Conservation (phyloP, 2,113 vertebrate species). For the Zapornia atra region DNA sequence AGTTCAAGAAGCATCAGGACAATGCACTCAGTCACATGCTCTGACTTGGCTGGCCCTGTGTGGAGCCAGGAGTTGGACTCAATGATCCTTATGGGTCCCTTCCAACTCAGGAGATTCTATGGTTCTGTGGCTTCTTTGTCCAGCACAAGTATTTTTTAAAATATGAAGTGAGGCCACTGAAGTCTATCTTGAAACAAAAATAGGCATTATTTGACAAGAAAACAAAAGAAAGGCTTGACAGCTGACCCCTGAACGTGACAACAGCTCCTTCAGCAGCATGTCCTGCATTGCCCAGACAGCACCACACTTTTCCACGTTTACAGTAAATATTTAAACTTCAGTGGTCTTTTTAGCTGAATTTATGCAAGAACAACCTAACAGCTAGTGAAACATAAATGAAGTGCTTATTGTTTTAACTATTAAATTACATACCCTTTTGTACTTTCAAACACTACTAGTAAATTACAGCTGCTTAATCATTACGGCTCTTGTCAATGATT, state of each 20-base stretch:
- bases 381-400: slow-evolving; percentile 17
- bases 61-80: too few relatives aligned
- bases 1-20: too few relatives aligned
- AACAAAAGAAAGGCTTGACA: background rate
- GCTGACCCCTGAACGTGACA: background rate
- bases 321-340: background rate
- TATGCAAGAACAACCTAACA: background rate
- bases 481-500: slow-evolving; percentile 25
- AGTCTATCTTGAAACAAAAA: background rate
- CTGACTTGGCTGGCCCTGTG: too few relatives aligned
- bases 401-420: slow-evolving; percentile 16
- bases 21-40: too few relatives aligned
- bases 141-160: background rate
- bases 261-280: background rate
- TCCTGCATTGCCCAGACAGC: background rate
- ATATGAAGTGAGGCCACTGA: background rate
- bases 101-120: too few relatives aligned
- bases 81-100: too few relatives aligned
- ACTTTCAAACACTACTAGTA: slow-evolving; percentile 14
- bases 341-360: background rate
- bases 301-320: background rate
- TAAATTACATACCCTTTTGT: slow-evolving; percentile 45
- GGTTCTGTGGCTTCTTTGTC: background rate
- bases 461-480: slow-evolving; percentile 53
- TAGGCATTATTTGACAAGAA: background rate